Evolutionary conservation across 37 sponge, comb jelly and placozoan species (phyloP).

Genomic region (Beroe ovata): DNA sequence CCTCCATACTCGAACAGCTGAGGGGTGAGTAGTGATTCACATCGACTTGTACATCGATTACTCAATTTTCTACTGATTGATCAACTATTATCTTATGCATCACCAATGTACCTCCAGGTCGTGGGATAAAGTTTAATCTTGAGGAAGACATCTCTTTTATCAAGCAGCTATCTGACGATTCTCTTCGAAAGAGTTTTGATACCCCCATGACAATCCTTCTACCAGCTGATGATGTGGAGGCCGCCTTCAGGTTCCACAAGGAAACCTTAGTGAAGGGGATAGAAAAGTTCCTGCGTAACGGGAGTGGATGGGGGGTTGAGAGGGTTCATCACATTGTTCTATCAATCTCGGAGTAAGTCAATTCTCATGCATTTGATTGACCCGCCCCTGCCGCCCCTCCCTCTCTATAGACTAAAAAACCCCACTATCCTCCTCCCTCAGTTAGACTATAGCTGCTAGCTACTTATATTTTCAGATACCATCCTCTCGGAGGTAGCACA

Average conservation of each 20-base stretch:
- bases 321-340: not conserved
- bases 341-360: not conserved
- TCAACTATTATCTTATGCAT: no score
- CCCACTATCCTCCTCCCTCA: no score
- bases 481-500: not conserved
- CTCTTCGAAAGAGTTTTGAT: not conserved
- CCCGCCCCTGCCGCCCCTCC: no score
- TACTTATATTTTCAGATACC: conserved; percentile 8
- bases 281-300: not conserved
- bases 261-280: not conserved
- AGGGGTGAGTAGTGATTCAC: not conserved
- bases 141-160: not conserved
- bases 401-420: no score
- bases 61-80: no score
- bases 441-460: no score
- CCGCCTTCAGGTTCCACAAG: not conserved
- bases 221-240: not conserved
- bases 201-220: not conserved
- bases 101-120: not conserved
- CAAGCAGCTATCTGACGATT: not conserved
- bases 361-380: no score
- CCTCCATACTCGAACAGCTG: not conserved
- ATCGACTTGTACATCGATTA: no score
- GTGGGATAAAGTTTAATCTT: not conserved
- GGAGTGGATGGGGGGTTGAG: not conserved